These are phyloP conservation scores for Nesospiza acunhae DNA, from an alignment of 2,113 vertebrate species.

Conservation along the genomic window DNA sequence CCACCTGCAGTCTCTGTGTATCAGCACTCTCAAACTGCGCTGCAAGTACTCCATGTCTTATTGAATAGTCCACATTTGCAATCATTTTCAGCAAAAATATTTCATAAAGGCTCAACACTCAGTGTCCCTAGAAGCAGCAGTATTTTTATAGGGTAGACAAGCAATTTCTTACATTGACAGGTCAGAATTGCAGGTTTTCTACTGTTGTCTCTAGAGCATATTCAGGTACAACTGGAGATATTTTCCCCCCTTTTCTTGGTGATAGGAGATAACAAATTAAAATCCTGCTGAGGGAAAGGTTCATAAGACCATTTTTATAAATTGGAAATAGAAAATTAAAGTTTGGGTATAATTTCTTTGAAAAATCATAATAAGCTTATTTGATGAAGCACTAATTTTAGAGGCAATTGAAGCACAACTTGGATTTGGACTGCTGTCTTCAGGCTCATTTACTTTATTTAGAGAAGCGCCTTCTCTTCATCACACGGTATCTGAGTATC, in stretches of 20 bases:
- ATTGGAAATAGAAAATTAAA: neutral
- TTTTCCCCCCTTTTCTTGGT: accelerated
- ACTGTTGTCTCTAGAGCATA: neutral
- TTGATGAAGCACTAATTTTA: neutral
- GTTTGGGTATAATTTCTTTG: neutral
- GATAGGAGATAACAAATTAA: neutral
- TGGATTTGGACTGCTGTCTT: neutral
- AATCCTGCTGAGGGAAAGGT: neutral
- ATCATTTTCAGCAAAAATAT: neutral
- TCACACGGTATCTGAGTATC: neutral
- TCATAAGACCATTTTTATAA: neutral
- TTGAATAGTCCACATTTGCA: neutral
- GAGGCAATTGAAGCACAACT: neutral
- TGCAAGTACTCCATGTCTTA: neutral
- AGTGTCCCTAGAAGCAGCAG: neutral
- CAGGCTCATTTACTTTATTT: neutral
- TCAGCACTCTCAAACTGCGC: neutral
- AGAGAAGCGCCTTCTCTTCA: neutral
- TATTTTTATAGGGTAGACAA: neutral
- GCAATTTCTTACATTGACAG: neutral
- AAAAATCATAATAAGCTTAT: neutral
- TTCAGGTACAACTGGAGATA: neutral
- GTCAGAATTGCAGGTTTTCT: neutral
- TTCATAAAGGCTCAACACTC: neutral
- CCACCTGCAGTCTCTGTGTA: neutral